Evolutionary conservation across 2,113 vertebrate genomes (phyloP), one percentile per base, ranked within the genome.

Genomic region (Apus apus): DNA sequence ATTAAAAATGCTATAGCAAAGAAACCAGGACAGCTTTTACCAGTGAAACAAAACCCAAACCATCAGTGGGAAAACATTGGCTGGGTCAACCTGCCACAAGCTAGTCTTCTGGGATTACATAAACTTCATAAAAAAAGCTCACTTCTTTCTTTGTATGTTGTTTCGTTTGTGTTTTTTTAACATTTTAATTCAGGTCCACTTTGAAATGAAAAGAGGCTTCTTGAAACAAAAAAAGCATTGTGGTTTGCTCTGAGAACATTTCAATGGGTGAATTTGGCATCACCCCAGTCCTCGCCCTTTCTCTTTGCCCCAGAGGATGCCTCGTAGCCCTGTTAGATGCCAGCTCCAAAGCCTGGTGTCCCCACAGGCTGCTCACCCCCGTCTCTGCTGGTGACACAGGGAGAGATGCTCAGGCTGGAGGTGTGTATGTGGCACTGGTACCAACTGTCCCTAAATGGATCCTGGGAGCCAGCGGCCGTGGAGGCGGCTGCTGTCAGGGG

Each of bases 81-180:
- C 86, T 93, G 80, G 96, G 96, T 91, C 94, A 93, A 14, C 60
- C 48, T 94, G 95, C 91, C 91, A 95, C 80, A 57, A 60, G 57
- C 62, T 64, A 57, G 75, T 73, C 88, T 79, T 73, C 75, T 93
- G 82, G 87, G 82, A 83, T 68, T 61, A 57, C 58, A 88, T 36
- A 54, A 93, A 68, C 36, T 30, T 51, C 19, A 57, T n/a, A 20
- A 13, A 77, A 89, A 92, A 74, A 60, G 38, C 43, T 94, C 48
- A 36, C 57, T 84, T 90, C 40, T 85, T 82, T 61, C 83, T 86
- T 72, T 70, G 75, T 85, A 76, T 15, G 65, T 17, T 5, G 4
- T 53, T 90, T 78, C 13, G 17, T 19, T 48, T 19, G 17, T 17
- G 16, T 48, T 48, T 25, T 1, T 25, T 84, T 46, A 56, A 20